phyloP scores from a whole-genome alignment of 2,113 vertebrate species.

The Paramormyrops kingsleyae region DNA sequence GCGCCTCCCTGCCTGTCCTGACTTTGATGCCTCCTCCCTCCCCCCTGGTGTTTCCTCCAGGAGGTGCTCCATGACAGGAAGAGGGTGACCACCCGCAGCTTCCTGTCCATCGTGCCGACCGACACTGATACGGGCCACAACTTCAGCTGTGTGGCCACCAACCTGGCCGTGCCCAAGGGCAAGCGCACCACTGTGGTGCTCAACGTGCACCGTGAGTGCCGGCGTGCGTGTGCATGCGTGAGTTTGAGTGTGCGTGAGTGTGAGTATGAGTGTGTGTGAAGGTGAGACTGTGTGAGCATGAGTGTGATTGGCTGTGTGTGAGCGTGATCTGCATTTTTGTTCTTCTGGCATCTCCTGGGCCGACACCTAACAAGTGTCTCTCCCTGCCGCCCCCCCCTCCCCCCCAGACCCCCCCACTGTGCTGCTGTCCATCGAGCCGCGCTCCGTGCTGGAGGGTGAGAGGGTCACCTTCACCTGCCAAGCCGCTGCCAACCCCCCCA shows the following conservation, averaged over 20 bases:
- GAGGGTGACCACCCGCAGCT: constrained; percentile 79
- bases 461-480: constrained; percentile 85
- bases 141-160: constrained; percentile 78
- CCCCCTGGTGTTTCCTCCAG: constrained; percentile 44
- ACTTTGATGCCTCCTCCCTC: background rate
- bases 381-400: background rate
- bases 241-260: background rate
- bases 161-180: constrained; percentile 75
- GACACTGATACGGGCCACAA: constrained; percentile 79
- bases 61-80: constrained; percentile 82
- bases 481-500: constrained; percentile 85
- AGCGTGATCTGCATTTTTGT: background rate
- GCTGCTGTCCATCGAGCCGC: constrained; percentile 85
- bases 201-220: constrained; percentile 81
- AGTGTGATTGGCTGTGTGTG: too few relatives aligned
- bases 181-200: constrained; percentile 76
- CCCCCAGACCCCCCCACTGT: constrained; percentile 78
- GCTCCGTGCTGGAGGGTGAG: constrained; percentile 86
- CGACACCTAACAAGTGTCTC: background rate
- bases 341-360: too few relatives aligned
- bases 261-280: background rate
- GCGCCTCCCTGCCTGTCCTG: background rate
- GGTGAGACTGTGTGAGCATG: background rate
- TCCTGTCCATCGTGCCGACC: constrained; percentile 71
- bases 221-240: constrained; percentile 2